phyloP scores from a whole-genome alignment of 64 coral and sea anemone species.

The Acropora yongei region DNA sequence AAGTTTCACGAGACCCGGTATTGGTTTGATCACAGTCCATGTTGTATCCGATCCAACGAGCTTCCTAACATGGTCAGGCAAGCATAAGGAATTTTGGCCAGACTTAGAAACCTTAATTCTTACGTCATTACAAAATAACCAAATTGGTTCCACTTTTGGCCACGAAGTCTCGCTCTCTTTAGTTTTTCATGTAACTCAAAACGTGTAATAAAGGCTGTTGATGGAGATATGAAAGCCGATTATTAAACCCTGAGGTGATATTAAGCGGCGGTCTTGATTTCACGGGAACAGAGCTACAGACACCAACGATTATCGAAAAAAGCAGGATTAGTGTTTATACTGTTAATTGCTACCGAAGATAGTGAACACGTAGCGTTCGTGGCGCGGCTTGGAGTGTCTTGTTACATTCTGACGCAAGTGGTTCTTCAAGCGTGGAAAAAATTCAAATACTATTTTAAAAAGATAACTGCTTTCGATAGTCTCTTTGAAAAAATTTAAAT shows the following conservation, averaged over 20 bases:
- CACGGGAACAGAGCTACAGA: neutral
- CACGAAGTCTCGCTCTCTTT: neutral
- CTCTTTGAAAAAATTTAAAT: neutral
- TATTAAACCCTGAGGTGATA: neutral
- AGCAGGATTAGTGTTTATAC: neutral
- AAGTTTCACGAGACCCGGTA: too few relatives aligned
- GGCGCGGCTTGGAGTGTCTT: neutral
- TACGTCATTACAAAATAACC: neutral
- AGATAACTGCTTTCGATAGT: neutral
- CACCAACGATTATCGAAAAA: neutral
- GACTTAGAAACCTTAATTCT: neutral
- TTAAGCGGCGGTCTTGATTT: neutral
- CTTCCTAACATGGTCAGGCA: neutral
- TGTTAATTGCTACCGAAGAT: neutral
- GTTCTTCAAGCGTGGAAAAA: neutral
- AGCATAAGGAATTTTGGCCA: neutral
- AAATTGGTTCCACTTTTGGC: neutral
- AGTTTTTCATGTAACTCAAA: conserved; percentile 30
- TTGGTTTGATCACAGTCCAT: too few relatives aligned
- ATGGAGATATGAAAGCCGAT: neutral
- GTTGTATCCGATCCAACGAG: too few relatives aligned
- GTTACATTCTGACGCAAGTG: conserved; percentile 1
- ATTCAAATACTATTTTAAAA: neutral
- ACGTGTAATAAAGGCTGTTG: conserved; percentile 11
- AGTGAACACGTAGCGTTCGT: neutral